Evolutionary conservation across 1,140 invertebrate species (phyloP).

Genomic region (Rhyzopertha dominica): DNA sequence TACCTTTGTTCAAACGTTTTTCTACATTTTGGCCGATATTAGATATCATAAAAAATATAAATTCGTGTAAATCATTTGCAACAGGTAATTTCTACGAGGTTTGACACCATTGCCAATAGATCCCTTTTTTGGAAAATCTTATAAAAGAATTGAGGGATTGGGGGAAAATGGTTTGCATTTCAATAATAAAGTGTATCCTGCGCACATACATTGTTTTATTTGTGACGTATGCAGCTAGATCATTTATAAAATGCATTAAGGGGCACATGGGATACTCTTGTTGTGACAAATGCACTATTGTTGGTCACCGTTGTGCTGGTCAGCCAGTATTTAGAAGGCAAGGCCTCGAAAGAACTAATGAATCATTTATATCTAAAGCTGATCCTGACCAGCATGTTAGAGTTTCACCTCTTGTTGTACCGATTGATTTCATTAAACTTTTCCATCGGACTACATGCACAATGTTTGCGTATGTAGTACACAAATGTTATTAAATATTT

Average conservation of each 20-base stretch:
- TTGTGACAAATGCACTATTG: constrained; percentile 14
- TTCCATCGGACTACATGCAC: constrained; percentile 24
- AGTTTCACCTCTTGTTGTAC: background rate
- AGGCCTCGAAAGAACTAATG: constrained; percentile 9
- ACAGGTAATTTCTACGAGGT: constrained; percentile 16
- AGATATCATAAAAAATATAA: constrained; percentile 11
- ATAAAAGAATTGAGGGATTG: constrained; percentile 12
- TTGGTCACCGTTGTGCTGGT: constrained; percentile 3
- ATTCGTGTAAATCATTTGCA: constrained; percentile 15
- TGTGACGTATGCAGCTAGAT: constrained; percentile 18
- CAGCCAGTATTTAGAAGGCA: background rate
- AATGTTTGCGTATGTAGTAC: constrained; percentile 14
- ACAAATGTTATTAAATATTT: constrained; percentile 15
- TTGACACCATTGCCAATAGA: constrained; percentile 12
- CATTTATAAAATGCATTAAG: constrained; percentile 13
- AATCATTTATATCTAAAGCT: constrained; percentile 9
- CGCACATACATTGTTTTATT: constrained; percentile 18
- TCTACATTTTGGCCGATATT: constrained; percentile 21
- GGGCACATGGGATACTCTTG: constrained; percentile 11
- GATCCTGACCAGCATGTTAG: constrained; percentile 7
- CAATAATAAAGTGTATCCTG: constrained; percentile 6
- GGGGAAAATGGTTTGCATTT: constrained; percentile 12
- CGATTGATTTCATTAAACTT: constrained; percentile 13
- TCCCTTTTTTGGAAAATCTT: constrained; percentile 19
- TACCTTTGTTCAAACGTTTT: constrained; percentile 16